Evolutionary conservation across 1,140 invertebrate species (phyloP), one percentile per base, ranked within the genome.

Genomic region (Artemia franciscana): DNA sequence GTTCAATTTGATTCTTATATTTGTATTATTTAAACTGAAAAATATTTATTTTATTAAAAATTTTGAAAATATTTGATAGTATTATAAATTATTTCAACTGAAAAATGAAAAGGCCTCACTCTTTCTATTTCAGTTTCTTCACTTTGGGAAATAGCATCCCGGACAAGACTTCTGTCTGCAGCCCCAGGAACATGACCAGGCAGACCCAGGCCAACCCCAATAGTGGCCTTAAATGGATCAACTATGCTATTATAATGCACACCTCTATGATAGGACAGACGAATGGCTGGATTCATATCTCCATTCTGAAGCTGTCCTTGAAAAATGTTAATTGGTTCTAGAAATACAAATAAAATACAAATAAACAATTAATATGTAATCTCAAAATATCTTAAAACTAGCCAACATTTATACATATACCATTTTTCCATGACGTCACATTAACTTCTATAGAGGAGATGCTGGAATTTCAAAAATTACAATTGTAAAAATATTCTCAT

Each of bases 181-280:
- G 84, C 72, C 67, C 88, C 85, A 61, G 90, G 86, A 69, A 85
- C 82, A 68, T 83, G 84, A 63, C 83, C 82, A 65, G 90, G 89
- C 67, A 94, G 77, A 25, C 90, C 91, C 30, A 92, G 76, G 21
- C 88, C 88, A 57, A 90, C 85, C 27, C 88, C 87, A 60, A 91
- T 81, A 9, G 86, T 85, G 24, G 84, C 81, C 73, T 87, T 88
- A 65, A 83, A 86, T 2, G 91, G 91, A 75, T 93, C 85, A 57
- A 91, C 80, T 65, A 94, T 82, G 59, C 86, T 89, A 74, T 94
- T 93, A 70, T 94, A 94, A 75, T 94, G 91, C 60, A 84, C 82
- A 69, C 83, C 84, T 68, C 86, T 78, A 72, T 94, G 91, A 76
- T 94, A 94, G 67, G 87, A 91, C 26, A 94, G 75, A 62, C 91